Evolutionary conservation across 2,888 invertebrate species (phyloP).

Genomic region (Leptinotarsa haldemani): DNA sequence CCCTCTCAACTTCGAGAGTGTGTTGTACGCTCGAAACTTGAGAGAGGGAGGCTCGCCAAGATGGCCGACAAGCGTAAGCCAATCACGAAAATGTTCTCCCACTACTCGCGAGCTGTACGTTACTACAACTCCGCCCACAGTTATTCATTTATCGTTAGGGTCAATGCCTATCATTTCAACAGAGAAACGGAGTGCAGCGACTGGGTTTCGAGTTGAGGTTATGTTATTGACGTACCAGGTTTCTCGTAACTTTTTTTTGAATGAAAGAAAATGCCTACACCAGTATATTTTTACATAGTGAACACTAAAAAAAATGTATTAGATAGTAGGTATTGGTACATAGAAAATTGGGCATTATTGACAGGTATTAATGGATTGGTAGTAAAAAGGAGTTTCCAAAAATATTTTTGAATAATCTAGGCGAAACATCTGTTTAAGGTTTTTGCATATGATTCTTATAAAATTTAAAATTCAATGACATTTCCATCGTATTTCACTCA

Average conservation of each 20-base stretch:
- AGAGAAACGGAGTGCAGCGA: neutral
- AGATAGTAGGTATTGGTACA: no score
- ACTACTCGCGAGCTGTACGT: constrained; percentile 17
- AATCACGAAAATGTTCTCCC: constrained; percentile 27
- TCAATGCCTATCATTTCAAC: constrained; percentile 38
- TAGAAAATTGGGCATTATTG: no score
- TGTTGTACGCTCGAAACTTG: neutral
- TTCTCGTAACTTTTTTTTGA: neutral
- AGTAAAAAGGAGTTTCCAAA: no score
- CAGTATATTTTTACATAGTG: no score
- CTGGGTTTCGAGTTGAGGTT: constrained; percentile 7
- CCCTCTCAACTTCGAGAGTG: neutral
- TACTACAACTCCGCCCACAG: constrained; percentile 31
- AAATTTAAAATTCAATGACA: no score
- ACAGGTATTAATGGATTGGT: no score
- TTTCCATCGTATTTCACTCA: no score
- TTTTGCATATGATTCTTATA: no score
- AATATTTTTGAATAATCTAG: no score
- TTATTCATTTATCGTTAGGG: constrained; percentile 24
- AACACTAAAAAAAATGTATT: no score
- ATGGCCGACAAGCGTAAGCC: constrained; percentile 39
- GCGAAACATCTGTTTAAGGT: no score
- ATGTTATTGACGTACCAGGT: neutral
- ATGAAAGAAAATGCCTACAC: constrained; percentile 9
- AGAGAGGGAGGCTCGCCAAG: constrained; percentile 30